Evolutionary conservation across 1,140 invertebrate genomes (phyloP), one percentile per base, ranked within the genome.

Genomic region (Drosophila funebris): DNA sequence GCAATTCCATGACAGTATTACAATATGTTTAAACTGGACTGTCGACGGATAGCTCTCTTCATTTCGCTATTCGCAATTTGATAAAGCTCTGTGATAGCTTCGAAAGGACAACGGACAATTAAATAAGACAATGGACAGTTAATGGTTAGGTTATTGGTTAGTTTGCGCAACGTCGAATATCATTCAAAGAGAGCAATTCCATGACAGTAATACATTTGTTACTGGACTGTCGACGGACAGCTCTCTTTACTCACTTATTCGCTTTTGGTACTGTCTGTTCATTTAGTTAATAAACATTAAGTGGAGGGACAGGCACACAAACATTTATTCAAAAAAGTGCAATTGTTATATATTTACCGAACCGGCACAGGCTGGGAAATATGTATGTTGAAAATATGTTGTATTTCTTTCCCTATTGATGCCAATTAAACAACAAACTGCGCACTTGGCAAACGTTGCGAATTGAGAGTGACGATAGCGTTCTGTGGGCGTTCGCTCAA

Each of bases 31-130:
- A 66, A 78, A 74, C 93, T 92, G 90, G 93, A 94, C 94, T 94
- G 94, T 94, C 93, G 93, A 94, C 93, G 93, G 93, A 94, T 94
- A 94, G 94, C 94, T 94, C 94, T 94, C 94, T 94, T 94, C 91
- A 93, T 93, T 93, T 92, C 92, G 92, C 91, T 92, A 92, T 93
- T 93, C 90, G 90, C 43, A 37, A 50, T 70, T 48, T 50, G 48
- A 57, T 18, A 44, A 33, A 66, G 33, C 52, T 31, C 39, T 33
- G 16, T 29, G 6, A 33, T 13, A 43, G 31, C 36, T 62, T 36
- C 9, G 43, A 62, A 27, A 43, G 53, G 74, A 87, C 74, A 64
- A 66, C 6, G 7, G 44, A 72, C 69, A 22, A 20, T 33, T 9
- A 36, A 3, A 18, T 62, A 9, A 48, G 71, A 73, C 56, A 69